These are phyloP conservation scores for Acyrthosiphon pisum DNA, from an alignment of 1,140 invertebrate species.

Conservation along the genomic window DNA sequence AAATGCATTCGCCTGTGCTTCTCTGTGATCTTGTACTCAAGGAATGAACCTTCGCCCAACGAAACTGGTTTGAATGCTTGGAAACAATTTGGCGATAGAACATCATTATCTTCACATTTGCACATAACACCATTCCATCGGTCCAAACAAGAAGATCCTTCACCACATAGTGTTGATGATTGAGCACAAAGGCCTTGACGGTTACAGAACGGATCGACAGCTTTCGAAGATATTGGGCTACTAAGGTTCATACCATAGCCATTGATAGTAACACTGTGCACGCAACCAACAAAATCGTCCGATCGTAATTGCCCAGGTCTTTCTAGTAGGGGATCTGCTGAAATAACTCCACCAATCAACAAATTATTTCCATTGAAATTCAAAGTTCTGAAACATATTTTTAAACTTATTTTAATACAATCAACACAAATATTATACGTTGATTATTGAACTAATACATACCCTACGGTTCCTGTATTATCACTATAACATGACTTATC, in stretches of 20 bases:
- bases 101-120: constrained; percentile 69
- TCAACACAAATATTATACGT: neutral
- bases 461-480: constrained; percentile 85
- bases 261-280: constrained; percentile 88
- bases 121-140: constrained; percentile 80
- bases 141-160: constrained; percentile 73
- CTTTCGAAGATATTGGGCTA: constrained; percentile 74
- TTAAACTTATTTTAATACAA: constrained; percentile 37
- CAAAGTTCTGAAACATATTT: constrained; percentile 74
- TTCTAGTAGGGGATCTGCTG: constrained; percentile 83
- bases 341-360: constrained; percentile 82
- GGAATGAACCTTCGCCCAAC: constrained; percentile 76
- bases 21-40: constrained; percentile 83
- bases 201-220: constrained; percentile 78
- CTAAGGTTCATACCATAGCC: constrained; percentile 81
- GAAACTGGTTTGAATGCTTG: constrained; percentile 80
- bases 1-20: constrained; percentile 85
- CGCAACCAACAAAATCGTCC: constrained; percentile 91
- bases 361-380: constrained; percentile 90
- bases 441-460: constrained; percentile 61
- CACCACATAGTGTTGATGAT: constrained; percentile 44
- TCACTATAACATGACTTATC: constrained; percentile 82
- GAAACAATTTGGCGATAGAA: constrained; percentile 81
- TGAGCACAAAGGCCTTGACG: constrained; percentile 66
- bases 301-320: constrained; percentile 86